These are phyloP conservation scores for Palythoa grandis DNA, from an alignment of 92 coral and sea anemone genomes.

Conservation along the genomic window DNA sequence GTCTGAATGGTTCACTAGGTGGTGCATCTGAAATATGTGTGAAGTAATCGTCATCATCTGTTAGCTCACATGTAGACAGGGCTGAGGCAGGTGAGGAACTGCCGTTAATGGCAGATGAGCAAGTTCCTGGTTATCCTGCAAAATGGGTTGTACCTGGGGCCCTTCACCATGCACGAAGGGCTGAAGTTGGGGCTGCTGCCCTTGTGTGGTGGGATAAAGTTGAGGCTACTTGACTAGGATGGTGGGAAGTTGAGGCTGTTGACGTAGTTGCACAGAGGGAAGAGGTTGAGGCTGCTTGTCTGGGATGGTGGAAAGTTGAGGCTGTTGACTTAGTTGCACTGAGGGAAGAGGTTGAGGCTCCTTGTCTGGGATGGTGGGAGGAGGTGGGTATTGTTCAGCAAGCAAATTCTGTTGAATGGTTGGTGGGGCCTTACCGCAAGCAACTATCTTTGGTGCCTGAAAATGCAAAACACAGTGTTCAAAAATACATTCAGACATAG, in stretches of 20 bases:
- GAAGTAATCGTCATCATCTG: not conserved
- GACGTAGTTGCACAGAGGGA: too few species aligned
- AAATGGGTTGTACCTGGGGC: not conserved
- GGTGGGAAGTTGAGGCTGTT: too few species aligned
- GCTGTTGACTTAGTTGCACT: too few species aligned
- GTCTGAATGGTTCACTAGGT: not conserved
- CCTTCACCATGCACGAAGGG: not conserved
- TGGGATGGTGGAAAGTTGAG: too few species aligned
- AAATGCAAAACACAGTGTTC: too few species aligned
- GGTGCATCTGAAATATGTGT: not conserved
- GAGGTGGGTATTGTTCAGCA: too few species aligned
- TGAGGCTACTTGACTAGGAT: too few species aligned
- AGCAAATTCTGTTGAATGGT: not conserved
- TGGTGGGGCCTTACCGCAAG: not conserved
- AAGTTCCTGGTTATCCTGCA: not conserved
- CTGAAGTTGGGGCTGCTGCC: not conserved
- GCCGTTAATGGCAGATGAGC: not conserved
- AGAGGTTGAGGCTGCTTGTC: too few species aligned
- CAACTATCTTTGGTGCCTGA: not conserved
- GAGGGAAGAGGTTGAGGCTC: too few species aligned
- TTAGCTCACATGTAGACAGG: conserved; percentile 1
- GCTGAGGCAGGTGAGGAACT: not conserved
- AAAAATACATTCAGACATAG: too few species aligned
- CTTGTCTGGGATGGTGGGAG: too few species aligned
- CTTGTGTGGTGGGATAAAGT: too few species aligned